A percentile compares a stretch with the other conserved stretches of the same genome.
phyloP scores from a whole-genome alignment of 1,140 invertebrate species.

The Pseudomyrmex flavicornis region DNA sequence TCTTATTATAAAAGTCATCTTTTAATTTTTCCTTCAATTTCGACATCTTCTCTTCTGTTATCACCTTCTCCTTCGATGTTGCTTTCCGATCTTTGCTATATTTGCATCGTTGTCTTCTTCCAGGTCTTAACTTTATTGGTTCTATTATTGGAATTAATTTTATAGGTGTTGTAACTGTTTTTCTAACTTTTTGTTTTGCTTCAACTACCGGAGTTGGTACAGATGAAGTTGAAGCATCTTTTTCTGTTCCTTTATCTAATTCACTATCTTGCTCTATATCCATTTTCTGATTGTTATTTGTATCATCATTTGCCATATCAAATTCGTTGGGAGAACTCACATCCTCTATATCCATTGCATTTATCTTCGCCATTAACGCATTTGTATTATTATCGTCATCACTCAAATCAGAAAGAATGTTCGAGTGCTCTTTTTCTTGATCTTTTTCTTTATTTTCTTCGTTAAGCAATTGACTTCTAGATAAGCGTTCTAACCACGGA shows the following conservation, averaged over 20 bases:
- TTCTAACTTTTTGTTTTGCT: not conserved
- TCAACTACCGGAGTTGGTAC: not conserved
- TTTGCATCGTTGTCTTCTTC: conserved; percentile 19
- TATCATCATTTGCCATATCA: not conserved
- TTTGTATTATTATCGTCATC: not conserved
- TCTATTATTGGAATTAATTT: conserved; percentile 60
- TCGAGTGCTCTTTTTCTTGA: no score
- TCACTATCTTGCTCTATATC: not conserved
- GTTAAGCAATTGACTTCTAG: conserved; percentile 65
- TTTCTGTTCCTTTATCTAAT: not conserved
- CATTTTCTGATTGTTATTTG: not conserved
- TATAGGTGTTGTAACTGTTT: not conserved
- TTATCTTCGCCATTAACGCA: not conserved
- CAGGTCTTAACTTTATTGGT: conserved; percentile 28
- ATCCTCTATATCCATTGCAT: conserved; percentile 4
- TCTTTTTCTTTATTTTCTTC: conserved; percentile 38
- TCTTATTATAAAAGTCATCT: conserved; percentile 28
- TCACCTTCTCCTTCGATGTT: conserved; percentile 44
- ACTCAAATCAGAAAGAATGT: no score
- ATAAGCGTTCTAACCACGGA: conserved; percentile 64
- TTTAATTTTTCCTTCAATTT: conserved; percentile 46
- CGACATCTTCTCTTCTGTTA: conserved; percentile 36
- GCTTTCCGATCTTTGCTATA: conserved; percentile 12
- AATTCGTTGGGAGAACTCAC: not conserved
- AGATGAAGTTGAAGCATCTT: not conserved